These are phyloP conservation scores for Lasioglossum oenotherae DNA, from an alignment of 2,888 invertebrate genomes.

Conservation along the genomic window DNA sequence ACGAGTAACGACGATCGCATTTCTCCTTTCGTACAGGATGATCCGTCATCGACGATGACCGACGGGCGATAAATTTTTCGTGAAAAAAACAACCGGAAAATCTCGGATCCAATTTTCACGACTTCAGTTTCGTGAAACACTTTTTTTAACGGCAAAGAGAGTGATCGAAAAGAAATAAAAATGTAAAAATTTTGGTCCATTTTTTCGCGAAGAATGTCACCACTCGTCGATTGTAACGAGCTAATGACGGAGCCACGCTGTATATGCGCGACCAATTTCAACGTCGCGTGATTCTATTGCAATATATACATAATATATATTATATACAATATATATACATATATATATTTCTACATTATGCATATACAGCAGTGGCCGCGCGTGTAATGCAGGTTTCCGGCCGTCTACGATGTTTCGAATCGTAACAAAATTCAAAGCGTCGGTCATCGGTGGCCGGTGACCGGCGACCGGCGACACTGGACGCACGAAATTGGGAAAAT, in stretches of 20 bases:
- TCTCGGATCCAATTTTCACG: not conserved
- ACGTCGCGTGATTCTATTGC: constrained; percentile 50
- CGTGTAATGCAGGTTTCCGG: constrained; percentile 40
- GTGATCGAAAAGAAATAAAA: not conserved
- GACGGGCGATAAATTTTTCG: not conserved
- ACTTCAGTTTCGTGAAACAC: not conserved
- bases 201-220: not conserved
- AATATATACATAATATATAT: constrained; percentile 46
- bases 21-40: constrained; percentile 47
- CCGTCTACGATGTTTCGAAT: constrained; percentile 20
- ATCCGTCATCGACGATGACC: not conserved
- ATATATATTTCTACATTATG: constrained; percentile 58
- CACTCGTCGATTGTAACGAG: not conserved
- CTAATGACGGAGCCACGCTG: not conserved
- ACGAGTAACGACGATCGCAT: constrained; percentile 50
- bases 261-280: constrained; percentile 30
- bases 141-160: not conserved
- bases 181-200: not conserved
- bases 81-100: not conserved
- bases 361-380: constrained; percentile 42
- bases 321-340: not conserved
- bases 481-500: not conserved
- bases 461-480: not conserved
- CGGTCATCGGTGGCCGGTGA: not conserved
- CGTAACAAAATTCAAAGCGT: not conserved